These are phyloP conservation scores for Threskiornis aethiopicus DNA, from an alignment of 2,797 vertebrate genomes.

Conservation along the genomic window DNA sequence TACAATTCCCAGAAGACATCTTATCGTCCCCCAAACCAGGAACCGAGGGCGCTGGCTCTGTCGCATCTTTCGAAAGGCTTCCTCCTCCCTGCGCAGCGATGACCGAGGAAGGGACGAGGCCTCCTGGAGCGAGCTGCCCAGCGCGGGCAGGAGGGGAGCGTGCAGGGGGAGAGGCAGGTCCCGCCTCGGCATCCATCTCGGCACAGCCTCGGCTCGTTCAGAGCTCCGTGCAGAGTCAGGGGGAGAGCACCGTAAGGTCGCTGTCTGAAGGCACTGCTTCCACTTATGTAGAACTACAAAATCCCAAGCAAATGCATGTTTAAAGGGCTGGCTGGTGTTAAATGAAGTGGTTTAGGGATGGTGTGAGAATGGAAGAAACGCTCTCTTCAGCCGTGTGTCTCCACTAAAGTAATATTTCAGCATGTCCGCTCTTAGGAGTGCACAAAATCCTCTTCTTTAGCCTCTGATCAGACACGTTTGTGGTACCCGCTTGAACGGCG, in stretches of 20 bases:
- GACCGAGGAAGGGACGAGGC: rapidly evolving
- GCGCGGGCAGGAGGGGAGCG: background rate
- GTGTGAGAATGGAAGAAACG: background rate
- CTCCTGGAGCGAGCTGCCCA: background rate
- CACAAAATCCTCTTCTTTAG: background rate
- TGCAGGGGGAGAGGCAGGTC: background rate
- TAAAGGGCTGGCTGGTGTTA: background rate
- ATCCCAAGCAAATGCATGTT: background rate
- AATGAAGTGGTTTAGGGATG: background rate
- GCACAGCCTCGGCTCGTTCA: background rate
- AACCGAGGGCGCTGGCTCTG: rapidly evolving
- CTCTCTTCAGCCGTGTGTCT: background rate
- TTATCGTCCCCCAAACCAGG: background rate
- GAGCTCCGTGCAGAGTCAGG: background rate
- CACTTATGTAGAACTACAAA: background rate
- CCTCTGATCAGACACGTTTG: background rate
- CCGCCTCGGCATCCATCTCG: background rate
- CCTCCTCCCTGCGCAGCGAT: background rate
- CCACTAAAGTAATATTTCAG: background rate
- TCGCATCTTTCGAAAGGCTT: rapidly evolving
- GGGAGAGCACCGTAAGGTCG: background rate
- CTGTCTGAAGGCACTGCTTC: background rate
- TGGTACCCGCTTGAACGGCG: rapidly evolving
- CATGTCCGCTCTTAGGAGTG: background rate
- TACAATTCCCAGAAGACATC: constrained; percentile 8